Percentiles rank a stretch among this genome's conserved stretches.
Evolutionary conservation across 2,888 invertebrate genomes (phyloP).

Genomic region (Flexamia atlantica): DNA sequence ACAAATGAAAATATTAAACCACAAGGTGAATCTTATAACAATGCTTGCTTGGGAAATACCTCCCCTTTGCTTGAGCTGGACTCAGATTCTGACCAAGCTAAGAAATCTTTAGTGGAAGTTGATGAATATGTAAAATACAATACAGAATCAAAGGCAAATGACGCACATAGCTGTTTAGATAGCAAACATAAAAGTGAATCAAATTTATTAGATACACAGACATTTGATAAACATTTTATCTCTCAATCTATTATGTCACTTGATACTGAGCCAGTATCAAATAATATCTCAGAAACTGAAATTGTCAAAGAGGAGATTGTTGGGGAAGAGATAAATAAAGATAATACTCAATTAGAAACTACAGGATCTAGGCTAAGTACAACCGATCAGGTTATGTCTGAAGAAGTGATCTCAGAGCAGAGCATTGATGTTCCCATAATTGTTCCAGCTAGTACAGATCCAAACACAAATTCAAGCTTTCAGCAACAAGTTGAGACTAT

Average conservation of each 20-base stretch:
- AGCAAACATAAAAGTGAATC: background rate
- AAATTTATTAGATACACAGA: background rate
- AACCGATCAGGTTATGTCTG: background rate
- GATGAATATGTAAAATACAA: background rate
- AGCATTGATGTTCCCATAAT: constrained; percentile 19
- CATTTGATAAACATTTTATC: background rate
- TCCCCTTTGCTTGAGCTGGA: background rate
- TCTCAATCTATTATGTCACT: background rate
- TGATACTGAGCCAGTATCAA: background rate
- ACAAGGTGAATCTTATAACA: background rate
- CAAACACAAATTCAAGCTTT: background rate
- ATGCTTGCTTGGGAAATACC: background rate
- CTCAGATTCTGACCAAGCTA: background rate
- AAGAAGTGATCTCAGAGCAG: background rate
- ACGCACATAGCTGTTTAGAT: background rate
- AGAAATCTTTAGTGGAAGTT: background rate
- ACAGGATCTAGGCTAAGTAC: background rate
- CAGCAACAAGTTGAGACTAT: constrained; percentile 34
- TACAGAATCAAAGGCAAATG: background rate
- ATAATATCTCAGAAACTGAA: background rate
- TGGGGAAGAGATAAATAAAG: background rate
- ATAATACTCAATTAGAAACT: background rate
- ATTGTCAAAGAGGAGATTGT: constrained; percentile 27
- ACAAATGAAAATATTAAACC: background rate
- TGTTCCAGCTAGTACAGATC: background rate